Conservation (phyloP, 2,113 vertebrate species). For the Corydoras sp. region DNA sequence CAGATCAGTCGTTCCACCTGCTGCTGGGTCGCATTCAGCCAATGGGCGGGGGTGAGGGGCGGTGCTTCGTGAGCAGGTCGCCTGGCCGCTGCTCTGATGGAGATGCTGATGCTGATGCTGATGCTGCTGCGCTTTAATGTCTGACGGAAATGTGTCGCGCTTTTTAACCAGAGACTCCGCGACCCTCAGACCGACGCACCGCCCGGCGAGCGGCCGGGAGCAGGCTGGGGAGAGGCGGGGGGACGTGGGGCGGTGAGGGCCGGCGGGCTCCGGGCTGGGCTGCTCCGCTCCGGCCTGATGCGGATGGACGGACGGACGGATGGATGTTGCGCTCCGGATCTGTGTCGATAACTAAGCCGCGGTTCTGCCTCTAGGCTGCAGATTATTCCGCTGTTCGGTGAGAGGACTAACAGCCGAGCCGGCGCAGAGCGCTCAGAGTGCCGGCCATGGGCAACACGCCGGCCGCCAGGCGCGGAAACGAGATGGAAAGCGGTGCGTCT, state of each 20-base stretch:
- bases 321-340: constrained; percentile 8
- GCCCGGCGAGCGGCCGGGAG: no score
- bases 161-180: not conserved
- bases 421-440: no score
- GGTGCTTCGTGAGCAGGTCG: constrained; percentile 48
- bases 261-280: constrained; percentile 16
- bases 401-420: no score
- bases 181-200: no score
- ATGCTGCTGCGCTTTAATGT: not conserved
- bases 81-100: constrained; percentile 38
- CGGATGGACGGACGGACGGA: constrained; percentile 11
- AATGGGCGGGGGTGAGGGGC: constrained; percentile 43
- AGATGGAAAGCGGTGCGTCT: constrained; percentile 79
- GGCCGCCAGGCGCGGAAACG: constrained; percentile 84
- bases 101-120: constrained; percentile 11
- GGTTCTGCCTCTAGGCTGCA: no score
- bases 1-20: constrained; percentile 8
- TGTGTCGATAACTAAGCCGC: not conserved
- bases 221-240: not conserved
- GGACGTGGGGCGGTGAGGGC: constrained; percentile 5
- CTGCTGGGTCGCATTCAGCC: constrained; percentile 40
- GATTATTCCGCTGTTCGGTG: not conserved
- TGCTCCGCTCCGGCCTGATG: constrained; percentile 8
- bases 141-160: no score
- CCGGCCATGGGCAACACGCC: constrained; percentile 67